Conservation (phyloP, 1,140 invertebrate species). For the Drosophila jambulina region DNA sequence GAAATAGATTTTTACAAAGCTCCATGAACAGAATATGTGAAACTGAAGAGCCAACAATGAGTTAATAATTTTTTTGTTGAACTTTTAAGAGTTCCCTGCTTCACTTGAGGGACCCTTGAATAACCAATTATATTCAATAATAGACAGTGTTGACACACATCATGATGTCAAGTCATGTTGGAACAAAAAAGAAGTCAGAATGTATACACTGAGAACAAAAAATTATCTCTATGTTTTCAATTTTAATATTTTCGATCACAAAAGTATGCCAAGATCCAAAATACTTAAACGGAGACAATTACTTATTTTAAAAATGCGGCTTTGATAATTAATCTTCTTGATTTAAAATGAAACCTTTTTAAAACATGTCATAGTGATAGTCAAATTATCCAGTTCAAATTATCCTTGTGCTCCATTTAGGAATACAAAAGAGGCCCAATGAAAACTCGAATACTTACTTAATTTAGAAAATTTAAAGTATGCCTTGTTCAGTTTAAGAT, state of each 20-base stretch:
- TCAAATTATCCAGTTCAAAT: too few relatives aligned
- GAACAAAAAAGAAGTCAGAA: not conserved
- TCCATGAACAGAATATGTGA: slow-evolving; percentile 4
- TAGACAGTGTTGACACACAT: slow-evolving; percentile 46
- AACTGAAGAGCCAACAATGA: slow-evolving; percentile 29
- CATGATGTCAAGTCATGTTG: slow-evolving; percentile 25
- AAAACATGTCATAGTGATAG: too few relatives aligned
- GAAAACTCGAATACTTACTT: not conserved
- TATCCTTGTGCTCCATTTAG: too few relatives aligned
- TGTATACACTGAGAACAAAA: not conserved
- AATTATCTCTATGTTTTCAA: not conserved
- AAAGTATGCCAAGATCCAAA: too few relatives aligned
- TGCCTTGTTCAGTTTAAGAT: not conserved
- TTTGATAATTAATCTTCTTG: too few relatives aligned
- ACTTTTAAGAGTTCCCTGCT: slow-evolving; percentile 1
- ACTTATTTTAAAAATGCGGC: too few relatives aligned
- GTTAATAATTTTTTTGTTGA: slow-evolving; percentile 6
- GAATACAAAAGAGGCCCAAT: too few relatives aligned
- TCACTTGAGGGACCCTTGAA: slow-evolving; percentile 43
- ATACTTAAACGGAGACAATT: too few relatives aligned
- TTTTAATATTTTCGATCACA: not conserved
- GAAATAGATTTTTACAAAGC: not conserved
- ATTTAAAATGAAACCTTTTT: too few relatives aligned
- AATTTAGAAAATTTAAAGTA: not conserved
- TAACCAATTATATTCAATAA: slow-evolving; percentile 32